Evolutionary conservation across 1,140 invertebrate species (phyloP), one percentile per base, ranked within the genome.

Genomic region (Aphis gossypii): DNA sequence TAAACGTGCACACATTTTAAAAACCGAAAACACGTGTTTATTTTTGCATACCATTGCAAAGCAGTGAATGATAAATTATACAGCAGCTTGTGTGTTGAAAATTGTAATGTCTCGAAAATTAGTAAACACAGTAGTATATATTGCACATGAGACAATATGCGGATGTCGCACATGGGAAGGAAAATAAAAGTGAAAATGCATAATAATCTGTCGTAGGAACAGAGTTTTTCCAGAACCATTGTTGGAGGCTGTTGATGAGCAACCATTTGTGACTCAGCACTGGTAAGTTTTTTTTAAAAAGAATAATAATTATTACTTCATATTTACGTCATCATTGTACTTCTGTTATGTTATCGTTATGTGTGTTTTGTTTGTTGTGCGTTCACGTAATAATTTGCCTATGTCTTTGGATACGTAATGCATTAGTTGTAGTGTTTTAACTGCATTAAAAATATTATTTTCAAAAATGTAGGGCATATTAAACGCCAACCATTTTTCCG

Each of bases 191-290:
- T 92, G 91, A 92, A 92, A 91, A 83, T 48, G 60, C 84, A 30
- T 83, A 83, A 83, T 92, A 83, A 92, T 84, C 83, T 38, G 44
- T 83, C 88, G 35, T 41, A 56, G 48, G 60, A 76, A 76, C 41
- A 35, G 54, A 41, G 30, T 56, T 92, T 83, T 30, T 82, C 60
- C 60, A 38, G 23, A 48, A 51, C 91, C 68, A 92, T 92, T 92
- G 91, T 92, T 82, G 44, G 91, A 92, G 76, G 68, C 76, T 83
- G 91, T 92, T 92, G 91, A 92, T 92, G 91, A 92, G 91, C 68
- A 83, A 92, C 91, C 91, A 92, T 54, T 83, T 92, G 91, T 82
- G 44, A 92, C 91, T 68, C 23, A n/a, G 6, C 25, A 60, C 48
- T 56, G 6, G 48, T 20, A 89, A 56, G n/a, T 25, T 51, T 41